Percentiles rank a stretch among this genome's conserved stretches.
phyloP scores from a whole-genome alignment of 2,113 vertebrate genomes.

The Channa argus region DNA sequence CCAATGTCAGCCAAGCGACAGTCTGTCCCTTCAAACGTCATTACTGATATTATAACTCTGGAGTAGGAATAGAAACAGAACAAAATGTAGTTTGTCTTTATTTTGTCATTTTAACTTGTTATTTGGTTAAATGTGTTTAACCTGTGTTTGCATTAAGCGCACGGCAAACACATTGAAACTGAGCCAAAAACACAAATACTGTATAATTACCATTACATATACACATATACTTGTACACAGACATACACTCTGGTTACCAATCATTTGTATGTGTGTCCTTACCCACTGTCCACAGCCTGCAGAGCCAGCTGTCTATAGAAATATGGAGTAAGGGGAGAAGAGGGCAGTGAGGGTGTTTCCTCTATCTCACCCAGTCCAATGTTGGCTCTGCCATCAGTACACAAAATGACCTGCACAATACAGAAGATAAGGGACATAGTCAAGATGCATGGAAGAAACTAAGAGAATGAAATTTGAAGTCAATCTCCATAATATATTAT shows the following conservation, averaged over 20 bases:
- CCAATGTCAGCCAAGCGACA: conserved; percentile 66
- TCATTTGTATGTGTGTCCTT: conserved; percentile 28
- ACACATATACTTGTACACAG: too few species aligned
- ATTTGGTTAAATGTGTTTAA: too few species aligned
- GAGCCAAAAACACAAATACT: too few species aligned
- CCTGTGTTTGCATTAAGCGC: too few species aligned
- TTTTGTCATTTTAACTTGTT: too few species aligned
- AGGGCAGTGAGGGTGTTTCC: conserved; percentile 21
- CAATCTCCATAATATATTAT: too few species aligned
- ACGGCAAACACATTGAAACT: too few species aligned
- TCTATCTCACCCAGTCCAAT: conserved; percentile 83
- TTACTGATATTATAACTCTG: conserved; percentile 69
- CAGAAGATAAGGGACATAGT: neutral
- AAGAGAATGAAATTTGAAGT: too few species aligned
- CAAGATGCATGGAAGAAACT: too few species aligned
- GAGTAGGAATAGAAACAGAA: neutral
- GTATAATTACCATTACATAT: too few species aligned
- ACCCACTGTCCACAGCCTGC: conserved; percentile 79
- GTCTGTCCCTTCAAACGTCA: conserved; percentile 70
- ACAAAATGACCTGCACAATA: conserved; percentile 82
- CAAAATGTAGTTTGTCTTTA: too few species aligned
- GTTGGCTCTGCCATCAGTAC: conserved; percentile 85
- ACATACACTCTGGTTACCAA: too few species aligned
- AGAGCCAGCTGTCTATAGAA: conserved; percentile 81
- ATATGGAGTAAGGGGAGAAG: conserved; percentile 47